Evolutionary conservation across 1,140 invertebrate genomes (phyloP), one percentile per base, ranked within the genome.

Genomic region (Dysdera silvatica): DNA sequence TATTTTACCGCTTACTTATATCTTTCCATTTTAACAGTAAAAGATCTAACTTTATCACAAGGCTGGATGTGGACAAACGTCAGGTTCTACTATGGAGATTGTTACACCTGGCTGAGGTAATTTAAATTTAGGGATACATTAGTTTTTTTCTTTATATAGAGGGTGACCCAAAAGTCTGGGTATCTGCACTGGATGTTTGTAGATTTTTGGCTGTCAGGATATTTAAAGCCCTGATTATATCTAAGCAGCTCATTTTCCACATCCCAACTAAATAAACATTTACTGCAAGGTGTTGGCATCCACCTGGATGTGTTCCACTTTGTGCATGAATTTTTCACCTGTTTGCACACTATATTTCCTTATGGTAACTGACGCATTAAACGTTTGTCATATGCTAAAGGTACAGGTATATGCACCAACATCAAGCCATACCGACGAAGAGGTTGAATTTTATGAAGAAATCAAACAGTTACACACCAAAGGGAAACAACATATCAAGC

Each of bases 1-100:
- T 49, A 1, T 49, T 49, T 28, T 23, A 10, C 4, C 26, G 31
- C 10, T 49, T 45, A 45, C 18, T 45, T 10, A 45, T 8, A 55
- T 28, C 1, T 12, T 59, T 47, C 40, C 61, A 12, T 55, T 35
- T 65, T 74, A 74, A 14, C 76, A 92, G 89, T 69, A 94, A 94
- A 80, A 80, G 90, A 66, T 91, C 88, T 74, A 92, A 91, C 78
- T 92, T 91, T 71, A 89, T 94, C 69, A 85, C 88, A 53, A 82
- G 88, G 66, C 76, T 91, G 67, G 82, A 83, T 70, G 81, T 80
- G 70, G 87, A 88, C 51, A 88, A 63, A 51, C 79, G 85, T 68
- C 83, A 87, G 72, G 82, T 84, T 35, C 75, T 92, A 26, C 78
- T 91, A 32, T 82, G 83, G n/a, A 80, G 87, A 71, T 80, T 92